Evolutionary conservation across 2,797 vertebrate species (phyloP).

Genomic region (Podarcis siculus): DNA sequence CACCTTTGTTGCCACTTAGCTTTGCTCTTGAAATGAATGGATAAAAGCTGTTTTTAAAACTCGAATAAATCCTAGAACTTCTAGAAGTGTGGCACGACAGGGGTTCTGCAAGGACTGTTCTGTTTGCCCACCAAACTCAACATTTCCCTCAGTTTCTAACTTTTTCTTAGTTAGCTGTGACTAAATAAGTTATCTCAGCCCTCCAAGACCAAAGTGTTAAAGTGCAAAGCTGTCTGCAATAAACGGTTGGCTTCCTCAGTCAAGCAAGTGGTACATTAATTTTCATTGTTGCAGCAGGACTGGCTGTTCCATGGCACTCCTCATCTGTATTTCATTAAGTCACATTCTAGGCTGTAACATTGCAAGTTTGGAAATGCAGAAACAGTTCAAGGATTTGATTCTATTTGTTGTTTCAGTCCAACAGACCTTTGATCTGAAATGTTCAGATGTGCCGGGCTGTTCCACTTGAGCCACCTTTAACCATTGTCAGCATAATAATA

Average conservation of each 20-base stretch:
- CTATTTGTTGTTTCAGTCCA: conserved; percentile 71
- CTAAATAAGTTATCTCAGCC: conserved; percentile 39
- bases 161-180: conserved; percentile 47
- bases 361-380: conserved; percentile 65
- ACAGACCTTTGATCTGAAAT: conserved; percentile 73
- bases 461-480: conserved; percentile 57
- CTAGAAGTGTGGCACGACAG: background rate
- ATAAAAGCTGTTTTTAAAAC: background rate
- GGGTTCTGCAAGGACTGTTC: background rate
- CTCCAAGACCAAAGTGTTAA: conserved; percentile 48
- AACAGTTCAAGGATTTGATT: conserved; percentile 70
- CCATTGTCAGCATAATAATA: conserved; percentile 54
- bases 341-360: conserved; percentile 48
- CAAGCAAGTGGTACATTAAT: conserved; percentile 33
- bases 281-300: conserved; percentile 58
- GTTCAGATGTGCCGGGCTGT: conserved; percentile 59
- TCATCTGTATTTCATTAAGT: conserved; percentile 65
- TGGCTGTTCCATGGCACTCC: conserved; percentile 44
- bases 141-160: background rate
- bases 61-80: background rate
- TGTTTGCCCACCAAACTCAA: background rate
- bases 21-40: background rate
- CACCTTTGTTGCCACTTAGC: background rate
- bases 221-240: conserved; percentile 60
- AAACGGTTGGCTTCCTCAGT: conserved; percentile 30